Evolutionary conservation across 2,113 vertebrate species (phyloP).

Genomic region (Bostrychus sinensis): DNA sequence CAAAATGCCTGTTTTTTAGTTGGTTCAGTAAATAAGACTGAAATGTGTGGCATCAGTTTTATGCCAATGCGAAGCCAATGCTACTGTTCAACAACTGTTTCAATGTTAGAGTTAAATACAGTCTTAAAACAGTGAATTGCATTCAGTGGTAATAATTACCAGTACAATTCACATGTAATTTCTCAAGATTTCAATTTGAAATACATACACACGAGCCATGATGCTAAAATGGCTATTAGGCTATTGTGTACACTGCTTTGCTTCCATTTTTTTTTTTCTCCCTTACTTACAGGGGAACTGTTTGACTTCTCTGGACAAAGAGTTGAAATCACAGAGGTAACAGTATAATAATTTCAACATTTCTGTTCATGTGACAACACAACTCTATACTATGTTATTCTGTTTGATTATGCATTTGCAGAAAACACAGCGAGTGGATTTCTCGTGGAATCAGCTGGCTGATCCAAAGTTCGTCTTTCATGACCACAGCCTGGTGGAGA

Average conservation of each 20-base stretch:
- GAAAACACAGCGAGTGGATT: conserved; percentile 86
- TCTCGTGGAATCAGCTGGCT: conserved; percentile 87
- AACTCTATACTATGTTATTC: background rate
- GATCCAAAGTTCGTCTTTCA: conserved; percentile 91
- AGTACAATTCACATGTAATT: too few relatives aligned
- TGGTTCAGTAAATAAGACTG: too few relatives aligned
- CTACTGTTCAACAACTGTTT: too few relatives aligned
- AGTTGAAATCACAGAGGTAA: conserved; percentile 85
- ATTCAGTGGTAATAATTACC: too few relatives aligned
- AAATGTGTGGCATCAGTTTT: too few relatives aligned
- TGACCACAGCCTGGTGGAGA: conserved; percentile 86
- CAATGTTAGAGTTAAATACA: too few relatives aligned
- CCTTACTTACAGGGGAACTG: conserved; percentile 77
- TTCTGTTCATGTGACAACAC: background rate
- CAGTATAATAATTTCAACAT: conserved; percentile 17
- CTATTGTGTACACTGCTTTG: background rate
- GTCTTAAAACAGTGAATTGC: too few relatives aligned
- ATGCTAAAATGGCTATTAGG: too few relatives aligned
- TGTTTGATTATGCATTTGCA: conserved; percentile 53
- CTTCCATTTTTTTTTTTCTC: accelerated
- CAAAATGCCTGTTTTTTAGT: too few relatives aligned
- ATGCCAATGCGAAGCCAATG: too few relatives aligned
- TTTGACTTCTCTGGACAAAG: conserved; percentile 78
- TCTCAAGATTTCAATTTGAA: too few relatives aligned
- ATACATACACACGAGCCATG: too few relatives aligned